Evolutionary conservation across 2,888 invertebrate species (phyloP).

Genomic region (Palloptera scutellata): DNA sequence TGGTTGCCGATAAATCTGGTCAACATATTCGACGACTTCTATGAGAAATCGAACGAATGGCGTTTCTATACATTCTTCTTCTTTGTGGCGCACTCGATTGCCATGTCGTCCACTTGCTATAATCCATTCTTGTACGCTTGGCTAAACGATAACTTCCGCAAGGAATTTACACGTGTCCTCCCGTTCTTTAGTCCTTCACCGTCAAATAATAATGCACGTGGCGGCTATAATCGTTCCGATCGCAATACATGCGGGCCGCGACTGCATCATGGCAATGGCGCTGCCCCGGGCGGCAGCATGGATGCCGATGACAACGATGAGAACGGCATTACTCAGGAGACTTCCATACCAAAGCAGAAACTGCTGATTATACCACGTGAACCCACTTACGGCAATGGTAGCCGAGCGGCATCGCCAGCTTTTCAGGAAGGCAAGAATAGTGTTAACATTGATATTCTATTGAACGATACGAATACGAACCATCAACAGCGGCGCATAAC

Average conservation of each 20-base stretch:
- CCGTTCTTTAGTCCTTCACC: constrained; percentile 71
- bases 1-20: constrained; percentile 93
- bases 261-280: constrained; percentile 54
- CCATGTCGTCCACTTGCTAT: constrained; percentile 96
- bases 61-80: constrained; percentile 88
- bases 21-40: constrained; percentile 86
- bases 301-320: constrained; percentile 52
- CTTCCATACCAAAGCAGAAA: constrained; percentile 52
- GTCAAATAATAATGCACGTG: constrained; percentile 55
- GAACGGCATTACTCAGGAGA: constrained; percentile 59
- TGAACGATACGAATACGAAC: constrained; percentile 49
- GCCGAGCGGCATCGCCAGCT: constrained; percentile 52
- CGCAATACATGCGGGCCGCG: constrained; percentile 61
- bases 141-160: constrained; percentile 92
- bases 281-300: constrained; percentile 35
- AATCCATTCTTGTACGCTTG: constrained; percentile 97
- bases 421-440: constrained; percentile 33
- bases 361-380: constrained; percentile 59
- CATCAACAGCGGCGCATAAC: constrained; percentile 38
- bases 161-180: constrained; percentile 85
- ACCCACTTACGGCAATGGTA: constrained; percentile 60
- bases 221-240: constrained; percentile 60
- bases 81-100: constrained; percentile 88
- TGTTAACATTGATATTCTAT: constrained; percentile 50
- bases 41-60: constrained; percentile 76